Percentiles rank a stretch among this genome's conserved stretches.
phyloP scores from a whole-genome alignment of 2,113 vertebrate genomes.

The Megalops atlanticus region DNA sequence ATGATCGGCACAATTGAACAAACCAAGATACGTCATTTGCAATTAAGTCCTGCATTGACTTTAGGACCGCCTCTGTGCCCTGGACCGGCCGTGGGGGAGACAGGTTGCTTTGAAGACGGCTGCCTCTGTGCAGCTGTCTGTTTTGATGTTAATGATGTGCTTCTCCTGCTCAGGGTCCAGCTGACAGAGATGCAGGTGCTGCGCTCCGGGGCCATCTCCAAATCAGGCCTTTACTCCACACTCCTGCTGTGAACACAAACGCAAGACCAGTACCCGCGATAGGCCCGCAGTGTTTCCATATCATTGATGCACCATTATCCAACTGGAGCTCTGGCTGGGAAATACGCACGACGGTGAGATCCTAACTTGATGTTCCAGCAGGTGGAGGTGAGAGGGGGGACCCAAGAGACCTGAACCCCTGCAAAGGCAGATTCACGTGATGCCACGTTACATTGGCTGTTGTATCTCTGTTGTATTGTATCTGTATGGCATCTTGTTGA shows the following conservation, averaged over 20 bases:
- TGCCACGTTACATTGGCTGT: neutral
- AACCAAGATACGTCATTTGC: neutral
- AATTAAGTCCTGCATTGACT: neutral
- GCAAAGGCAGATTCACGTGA: neutral
- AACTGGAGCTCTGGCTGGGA: no score
- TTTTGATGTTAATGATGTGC: neutral
- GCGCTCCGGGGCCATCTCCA: neutral
- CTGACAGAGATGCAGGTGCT: neutral
- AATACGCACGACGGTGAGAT: no score
- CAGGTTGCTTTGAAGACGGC: neutral
- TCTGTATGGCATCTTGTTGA: neutral
- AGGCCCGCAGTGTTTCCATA: neutral
- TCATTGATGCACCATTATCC: neutral
- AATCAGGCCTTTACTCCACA: neutral
- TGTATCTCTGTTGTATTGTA: no score
- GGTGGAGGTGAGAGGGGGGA: neutral
- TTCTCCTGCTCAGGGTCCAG: neutral
- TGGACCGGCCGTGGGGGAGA: neutral
- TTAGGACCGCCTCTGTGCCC: neutral
- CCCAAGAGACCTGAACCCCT: neutral
- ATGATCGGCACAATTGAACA: neutral
- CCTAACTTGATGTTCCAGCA: no score
- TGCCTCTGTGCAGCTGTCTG: neutral
- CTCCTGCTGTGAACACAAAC: conserved; percentile 5
- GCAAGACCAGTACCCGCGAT: no score